Evolutionary conservation across 64 coral and sea anemone species (phyloP).

Genomic region (Montipora cactus): DNA sequence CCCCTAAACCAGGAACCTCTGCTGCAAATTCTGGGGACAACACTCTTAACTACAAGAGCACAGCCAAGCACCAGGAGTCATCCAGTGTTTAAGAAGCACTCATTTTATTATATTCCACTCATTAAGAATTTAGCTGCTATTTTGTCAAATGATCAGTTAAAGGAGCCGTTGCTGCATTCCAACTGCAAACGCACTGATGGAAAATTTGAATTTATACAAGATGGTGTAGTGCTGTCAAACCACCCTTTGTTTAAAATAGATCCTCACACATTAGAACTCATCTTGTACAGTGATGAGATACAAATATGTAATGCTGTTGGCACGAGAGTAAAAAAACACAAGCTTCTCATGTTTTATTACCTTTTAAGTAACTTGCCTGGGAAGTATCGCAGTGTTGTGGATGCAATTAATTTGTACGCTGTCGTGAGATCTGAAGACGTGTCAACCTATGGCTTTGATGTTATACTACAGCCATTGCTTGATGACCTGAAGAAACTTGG

Average conservation of each 20-base stretch:
- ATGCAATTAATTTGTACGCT: constrained; percentile 45
- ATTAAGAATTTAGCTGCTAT: constrained; percentile 13
- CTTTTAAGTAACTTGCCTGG: constrained; percentile 40
- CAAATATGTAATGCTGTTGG: constrained; percentile 71
- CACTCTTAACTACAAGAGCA: not conserved
- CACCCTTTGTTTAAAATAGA: constrained; percentile 26
- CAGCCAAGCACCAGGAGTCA: not conserved
- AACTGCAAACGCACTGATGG: not conserved
- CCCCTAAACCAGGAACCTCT: not conserved
- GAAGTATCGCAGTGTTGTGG: constrained; percentile 12
- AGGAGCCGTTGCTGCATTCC: constrained; percentile 2
- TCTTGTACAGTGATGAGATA: constrained; percentile 65
- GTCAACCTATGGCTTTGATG: constrained; percentile 64
- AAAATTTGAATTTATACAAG: constrained; percentile 26
- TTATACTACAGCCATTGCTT: constrained; percentile 34
- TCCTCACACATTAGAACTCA: constrained; percentile 28
- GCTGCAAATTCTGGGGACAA: constrained; percentile 9
- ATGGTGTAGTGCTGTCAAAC: not conserved
- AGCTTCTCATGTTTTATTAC: constrained; percentile 73
- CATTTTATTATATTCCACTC: constrained; percentile 32
- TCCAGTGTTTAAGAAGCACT: constrained; percentile 8
- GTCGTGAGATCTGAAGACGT: constrained; percentile 50
- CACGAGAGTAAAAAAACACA: constrained; percentile 46
- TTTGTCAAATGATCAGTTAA: constrained; percentile 2
- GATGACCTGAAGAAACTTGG: constrained; percentile 33